These are phyloP conservation scores for Falco concolor DNA, from an alignment of 2,797 vertebrate species.

Conservation along the genomic window DNA sequence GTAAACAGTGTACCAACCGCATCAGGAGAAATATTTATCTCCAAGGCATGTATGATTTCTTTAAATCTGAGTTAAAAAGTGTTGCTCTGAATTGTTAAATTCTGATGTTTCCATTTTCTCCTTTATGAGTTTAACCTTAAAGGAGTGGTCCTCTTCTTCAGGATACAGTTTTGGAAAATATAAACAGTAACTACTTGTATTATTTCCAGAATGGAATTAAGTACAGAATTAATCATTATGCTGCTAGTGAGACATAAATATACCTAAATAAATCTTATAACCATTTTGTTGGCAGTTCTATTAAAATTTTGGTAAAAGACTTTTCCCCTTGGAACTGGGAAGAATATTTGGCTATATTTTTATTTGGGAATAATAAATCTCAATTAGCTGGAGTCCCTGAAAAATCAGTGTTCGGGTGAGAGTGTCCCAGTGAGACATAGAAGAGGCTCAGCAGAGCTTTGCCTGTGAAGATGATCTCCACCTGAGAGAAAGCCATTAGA, in stretches of 20 bases:
- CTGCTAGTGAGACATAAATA: not conserved
- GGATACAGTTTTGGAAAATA: not conserved
- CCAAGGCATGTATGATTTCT: not conserved
- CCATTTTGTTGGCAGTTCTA: not conserved
- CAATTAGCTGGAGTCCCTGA: not conserved
- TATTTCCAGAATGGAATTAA: not conserved
- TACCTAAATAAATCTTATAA: not conserved
- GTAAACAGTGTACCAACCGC: not conserved
- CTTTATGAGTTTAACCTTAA: not conserved
- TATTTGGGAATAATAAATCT: not conserved
- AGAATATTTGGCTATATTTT: not conserved
- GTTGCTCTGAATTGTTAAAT: not conserved
- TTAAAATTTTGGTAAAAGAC: not conserved
- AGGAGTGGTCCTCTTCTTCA: not conserved
- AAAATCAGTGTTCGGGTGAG: not conserved
- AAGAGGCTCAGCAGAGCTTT: not conserved
- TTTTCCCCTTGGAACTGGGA: not conserved
- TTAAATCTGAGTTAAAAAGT: not conserved
- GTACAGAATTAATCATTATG: not conserved
- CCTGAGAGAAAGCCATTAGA: no score
- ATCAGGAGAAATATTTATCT: not conserved
- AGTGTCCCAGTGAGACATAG: not conserved
- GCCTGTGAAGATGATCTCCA: not conserved
- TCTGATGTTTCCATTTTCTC: not conserved
- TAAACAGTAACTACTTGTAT: not conserved